phyloP scores from a whole-genome alignment of 2,797 vertebrate species.

The Acestrorhynchus altus region DNA sequence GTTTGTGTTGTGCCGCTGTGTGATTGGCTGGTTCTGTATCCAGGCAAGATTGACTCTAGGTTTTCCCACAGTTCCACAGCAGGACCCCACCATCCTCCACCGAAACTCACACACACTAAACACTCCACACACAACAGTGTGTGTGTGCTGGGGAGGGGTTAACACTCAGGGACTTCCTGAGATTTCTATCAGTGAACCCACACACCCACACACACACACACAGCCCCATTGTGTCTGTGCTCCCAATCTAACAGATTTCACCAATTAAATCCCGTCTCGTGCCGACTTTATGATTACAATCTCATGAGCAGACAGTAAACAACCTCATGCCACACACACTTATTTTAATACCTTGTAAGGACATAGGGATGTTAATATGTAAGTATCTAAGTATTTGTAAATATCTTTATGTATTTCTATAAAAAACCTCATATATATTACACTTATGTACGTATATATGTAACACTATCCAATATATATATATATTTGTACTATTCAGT shows the following conservation, averaged over 20 bases:
- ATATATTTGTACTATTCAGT: no score
- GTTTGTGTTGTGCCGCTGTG: slow-evolving; percentile 2
- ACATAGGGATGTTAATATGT: background rate
- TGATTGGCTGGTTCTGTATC: slow-evolving; percentile 34
- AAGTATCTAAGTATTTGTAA: background rate
- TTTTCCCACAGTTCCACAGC: background rate
- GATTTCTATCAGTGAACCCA: background rate
- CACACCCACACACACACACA: slow-evolving; percentile 3
- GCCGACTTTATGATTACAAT: slow-evolving; percentile 1
- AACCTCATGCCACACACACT: background rate
- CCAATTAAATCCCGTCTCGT: background rate
- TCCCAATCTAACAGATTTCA: background rate
- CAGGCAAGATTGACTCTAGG: background rate
- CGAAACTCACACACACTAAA: slow-evolving; percentile 1
- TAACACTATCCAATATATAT: no score
- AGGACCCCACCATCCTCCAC: background rate
- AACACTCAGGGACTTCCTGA: background rate
- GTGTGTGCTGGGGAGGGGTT: background rate
- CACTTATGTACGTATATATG: no score
- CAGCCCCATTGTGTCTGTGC: background rate
- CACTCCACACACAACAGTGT: background rate
- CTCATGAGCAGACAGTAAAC: slow-evolving; percentile 19
- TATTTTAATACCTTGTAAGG: background rate
- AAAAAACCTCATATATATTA: background rate
- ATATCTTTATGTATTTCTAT: background rate